Base-by-base conservation (phyloP, 1,140 invertebrate genomes). In the Antheraea mylitta region DNA sequence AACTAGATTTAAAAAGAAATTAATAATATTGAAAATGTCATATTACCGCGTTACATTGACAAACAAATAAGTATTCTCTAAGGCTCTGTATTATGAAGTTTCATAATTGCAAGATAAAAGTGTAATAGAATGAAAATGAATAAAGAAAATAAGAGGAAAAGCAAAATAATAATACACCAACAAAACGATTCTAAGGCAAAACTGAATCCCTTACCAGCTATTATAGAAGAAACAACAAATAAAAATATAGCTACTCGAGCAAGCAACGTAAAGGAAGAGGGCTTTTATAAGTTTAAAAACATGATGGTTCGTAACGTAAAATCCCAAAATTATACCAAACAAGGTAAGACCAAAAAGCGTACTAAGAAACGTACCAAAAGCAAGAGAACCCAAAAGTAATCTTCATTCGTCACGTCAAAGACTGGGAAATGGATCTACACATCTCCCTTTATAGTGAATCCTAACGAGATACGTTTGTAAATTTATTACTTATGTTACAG, bases 201-300 rank as follows among this genome's bases (percentile, higher is more conserved):
- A 38, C 69, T 58, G 7, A 48, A 70, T 48, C 7, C 60, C 0
- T 48, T 62, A n/a, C 22, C 67, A 13, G 63, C 64, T 19, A 45
- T 19, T 13, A 69, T 60, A 5, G n/a, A 64, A 9, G 69, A 75
- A 11, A 60, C 58, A 36, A 58, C 11, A 36, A 65, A 19, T 36
- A 59, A 19, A 70, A 66, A 66, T 66, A 22, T 19, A 65, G 13
- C 19, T 42, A 82, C 80, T 1, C 69, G 80, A 42, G 62, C 22
- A 11, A 77, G 70, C 45, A 82, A 82, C 38, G 61, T 66, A 18
- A 82, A 82, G 19, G 72, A 78, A 18, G 70, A 74, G 13, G 80
- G 80, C 5, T 82, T 75, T 64, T 82, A 82, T 61, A 75, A 74
- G 67, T 82, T 75, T 58, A 72, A 77, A 19, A 75, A 71, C 18